Base-by-base conservation (phyloP, 1,140 invertebrate species). In the Platyura marginata region DNA sequence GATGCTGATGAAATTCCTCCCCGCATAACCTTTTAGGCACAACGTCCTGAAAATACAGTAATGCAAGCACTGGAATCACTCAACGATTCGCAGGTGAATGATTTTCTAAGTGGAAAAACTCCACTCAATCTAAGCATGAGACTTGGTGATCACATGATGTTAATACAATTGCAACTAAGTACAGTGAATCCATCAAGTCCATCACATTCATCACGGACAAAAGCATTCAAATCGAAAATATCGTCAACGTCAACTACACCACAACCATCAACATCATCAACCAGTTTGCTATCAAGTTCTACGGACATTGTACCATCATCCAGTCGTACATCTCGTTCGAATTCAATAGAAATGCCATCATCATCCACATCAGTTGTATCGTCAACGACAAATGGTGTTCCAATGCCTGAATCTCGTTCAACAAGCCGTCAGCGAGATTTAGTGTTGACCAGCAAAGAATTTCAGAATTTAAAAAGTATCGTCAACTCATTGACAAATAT, bases 71-170 rank as follows among this genome's bases (percentile, higher is more conserved):
- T 94, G 56, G 87, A 93, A 70, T 89, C 84, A 53, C 68, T 94
- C 19, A 91, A 89, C 64, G 88, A 93, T 57, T 82, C 81, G 43
- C 85, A 90, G 72, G 89, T 95, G 44, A 91, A 90, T 67, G 89
- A 93, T 62, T 94, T 95, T 59, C 68, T 95, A 10, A 88, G 84
- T 55, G 88, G 90, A 33, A 88, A 90, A 62, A 87, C 87, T 21
- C 91, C 91, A 13, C 64, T 95, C 20, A 93, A 93, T 62, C 67
- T 95, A 39, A 93, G 87, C 33, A 93, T 94, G 86, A 74, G 88
- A 44, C 67, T 94, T 11, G 89, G 89, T 19, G 89, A 94, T 59
- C 89, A 94, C 65, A 91, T 94, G 83, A 93, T 94, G 89, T 71
- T 94, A 43, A 92, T 95, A 44, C 89, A 94, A 61, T 66, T 94